Conservation (phyloP, 1,140 invertebrate genomes). For the Drosophila simulans region DNA sequence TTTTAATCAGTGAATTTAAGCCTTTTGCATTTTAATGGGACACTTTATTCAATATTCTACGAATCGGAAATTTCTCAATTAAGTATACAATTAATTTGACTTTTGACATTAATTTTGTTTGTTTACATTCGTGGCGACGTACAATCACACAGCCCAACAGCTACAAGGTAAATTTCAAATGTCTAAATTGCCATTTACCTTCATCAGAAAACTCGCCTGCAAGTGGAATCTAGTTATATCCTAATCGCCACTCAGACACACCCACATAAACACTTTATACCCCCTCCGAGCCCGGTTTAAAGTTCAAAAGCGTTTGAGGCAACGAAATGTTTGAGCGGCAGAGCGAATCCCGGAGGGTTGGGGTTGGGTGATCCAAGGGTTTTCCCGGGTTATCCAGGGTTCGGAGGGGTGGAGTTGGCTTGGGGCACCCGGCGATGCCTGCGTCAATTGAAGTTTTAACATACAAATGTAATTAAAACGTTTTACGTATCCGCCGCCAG, state of each 20-base stretch:
- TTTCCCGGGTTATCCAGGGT: slow-evolving; percentile 2
- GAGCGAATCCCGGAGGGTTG: neutral
- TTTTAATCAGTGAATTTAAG: no score
- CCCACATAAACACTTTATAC: slow-evolving; percentile 39
- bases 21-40: neutral
- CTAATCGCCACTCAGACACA: slow-evolving; percentile 71
- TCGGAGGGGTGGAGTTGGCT: neutral
- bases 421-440: slow-evolving; percentile 31
- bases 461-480: slow-evolving; percentile 84
- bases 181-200: slow-evolving; percentile 70
- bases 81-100: slow-evolving; percentile 17
- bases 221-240: slow-evolving; percentile 77
- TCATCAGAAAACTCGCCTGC: slow-evolving; percentile 72
- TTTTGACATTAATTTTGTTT: slow-evolving; percentile 21
- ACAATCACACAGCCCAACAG: slow-evolving; percentile 18
- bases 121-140: slow-evolving; percentile 21
- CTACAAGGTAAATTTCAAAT: slow-evolving; percentile 22
- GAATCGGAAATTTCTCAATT: neutral
- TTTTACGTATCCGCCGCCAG: slow-evolving; percentile 78
- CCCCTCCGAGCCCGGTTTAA: slow-evolving; percentile 53
- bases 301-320: slow-evolving; percentile 80
- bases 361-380: slow-evolving; percentile 1
- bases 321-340: slow-evolving; percentile 30
- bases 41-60: neutral
- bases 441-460: slow-evolving; percentile 82